Conservation (phyloP, 2,888 invertebrate genomes). For the Candidula unifasciata region DNA sequence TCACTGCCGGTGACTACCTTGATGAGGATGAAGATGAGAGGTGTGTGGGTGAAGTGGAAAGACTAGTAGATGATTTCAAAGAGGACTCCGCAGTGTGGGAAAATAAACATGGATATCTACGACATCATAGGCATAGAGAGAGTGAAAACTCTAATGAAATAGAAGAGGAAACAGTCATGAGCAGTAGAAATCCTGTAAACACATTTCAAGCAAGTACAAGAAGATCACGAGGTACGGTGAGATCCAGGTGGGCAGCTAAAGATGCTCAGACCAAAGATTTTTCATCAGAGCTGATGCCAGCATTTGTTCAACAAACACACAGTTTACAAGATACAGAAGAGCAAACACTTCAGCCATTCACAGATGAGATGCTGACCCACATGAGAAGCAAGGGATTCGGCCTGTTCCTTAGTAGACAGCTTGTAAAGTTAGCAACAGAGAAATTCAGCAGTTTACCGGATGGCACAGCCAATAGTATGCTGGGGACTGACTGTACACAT, state of each 20-base stretch:
- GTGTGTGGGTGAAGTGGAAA: neutral
- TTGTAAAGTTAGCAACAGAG: conserved; percentile 28
- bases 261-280: too few species aligned
- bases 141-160: neutral
- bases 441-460: conserved; percentile 2
- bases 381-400: neutral
- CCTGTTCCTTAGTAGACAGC: neutral
- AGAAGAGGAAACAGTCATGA: too few species aligned
- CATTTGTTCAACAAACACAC: too few species aligned
- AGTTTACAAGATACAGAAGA: neutral
- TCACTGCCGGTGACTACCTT: neutral
- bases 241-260: too few species aligned
- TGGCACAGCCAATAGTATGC: neutral
- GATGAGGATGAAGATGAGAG: neutral
- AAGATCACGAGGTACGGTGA: too few species aligned
- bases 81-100: neutral
- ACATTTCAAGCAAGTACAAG: too few species aligned
- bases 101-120: neutral
- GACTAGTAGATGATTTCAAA: too few species aligned
- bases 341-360: neutral
- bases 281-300: too few species aligned
- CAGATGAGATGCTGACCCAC: neutral
- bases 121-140: neutral
- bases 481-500: too few species aligned
- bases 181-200: too few species aligned